Evolutionary conservation across 53 echinoderm and acorn worm species (phyloP).

Genomic region (Echinometra lucunter): DNA sequence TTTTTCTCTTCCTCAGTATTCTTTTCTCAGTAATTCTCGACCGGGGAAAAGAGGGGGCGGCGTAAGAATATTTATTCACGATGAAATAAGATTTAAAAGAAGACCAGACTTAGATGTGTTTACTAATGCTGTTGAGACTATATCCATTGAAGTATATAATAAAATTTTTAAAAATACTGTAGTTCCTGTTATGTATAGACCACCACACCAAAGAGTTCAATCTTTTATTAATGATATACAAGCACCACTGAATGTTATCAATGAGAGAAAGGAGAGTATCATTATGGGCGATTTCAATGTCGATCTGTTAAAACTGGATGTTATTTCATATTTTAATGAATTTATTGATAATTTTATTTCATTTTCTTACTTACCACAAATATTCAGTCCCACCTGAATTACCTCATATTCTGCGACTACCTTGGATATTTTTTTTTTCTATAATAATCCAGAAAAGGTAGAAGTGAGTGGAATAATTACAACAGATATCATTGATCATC

Average conservation of each 20-base stretch:
- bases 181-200: not conserved
- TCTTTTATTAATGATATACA: not conserved
- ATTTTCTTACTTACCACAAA: not conserved
- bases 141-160: constrained; percentile 40
- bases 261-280: constrained; percentile 6
- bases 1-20: constrained; percentile 47
- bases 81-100: constrained; percentile 8
- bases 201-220: not conserved
- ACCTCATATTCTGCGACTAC: not conserved
- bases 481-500: not conserved
- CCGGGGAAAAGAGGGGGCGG: constrained; percentile 46
- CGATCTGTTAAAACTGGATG: constrained; percentile 1
- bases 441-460: constrained; percentile 13
- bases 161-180: not conserved
- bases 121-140: constrained; percentile 43
- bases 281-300: constrained; percentile 24
- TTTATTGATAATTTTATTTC: constrained; percentile 6
- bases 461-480: not conserved
- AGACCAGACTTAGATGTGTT: constrained; percentile 18
- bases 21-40: constrained; percentile 15
- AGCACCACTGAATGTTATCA: constrained; percentile 1
- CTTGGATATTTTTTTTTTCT: not conserved
- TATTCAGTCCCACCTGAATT: not conserved
- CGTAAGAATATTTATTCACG: constrained; percentile 10
- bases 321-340: not conserved